These are phyloP conservation scores for Epirrhoe alternata DNA, from an alignment of 2,888 invertebrate species.

Conservation along the genomic window DNA sequence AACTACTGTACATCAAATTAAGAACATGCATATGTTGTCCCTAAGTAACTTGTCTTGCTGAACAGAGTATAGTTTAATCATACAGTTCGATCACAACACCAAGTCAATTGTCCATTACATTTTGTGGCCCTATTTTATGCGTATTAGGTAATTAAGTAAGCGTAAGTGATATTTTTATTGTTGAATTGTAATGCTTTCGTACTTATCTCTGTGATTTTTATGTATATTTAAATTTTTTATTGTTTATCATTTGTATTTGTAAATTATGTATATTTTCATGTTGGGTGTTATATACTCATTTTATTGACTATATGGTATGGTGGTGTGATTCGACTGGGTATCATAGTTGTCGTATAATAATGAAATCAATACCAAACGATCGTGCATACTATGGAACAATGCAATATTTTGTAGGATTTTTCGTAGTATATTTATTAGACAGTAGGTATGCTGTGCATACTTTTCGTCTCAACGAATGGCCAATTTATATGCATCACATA, in stretches of 20 bases:
- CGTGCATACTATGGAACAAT: conserved; percentile 44
- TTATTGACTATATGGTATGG: conserved; percentile 62
- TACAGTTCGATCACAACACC: conserved; percentile 33
- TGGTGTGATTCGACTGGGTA: conserved; percentile 68
- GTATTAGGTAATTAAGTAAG: conserved; percentile 44
- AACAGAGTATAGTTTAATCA: conserved; percentile 5
- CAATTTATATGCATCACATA: conserved; percentile 44
- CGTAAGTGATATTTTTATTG: conserved; percentile 55
- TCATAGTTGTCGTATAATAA: conserved; percentile 49
- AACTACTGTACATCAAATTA: background rate
- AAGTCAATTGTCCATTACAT: conserved; percentile 34
- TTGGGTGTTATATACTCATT: conserved; percentile 9
- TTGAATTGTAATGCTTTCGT: conserved; percentile 50
- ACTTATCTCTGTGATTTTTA: conserved; percentile 43
- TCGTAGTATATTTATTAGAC: conserved; percentile 43
- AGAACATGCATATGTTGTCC: background rate
- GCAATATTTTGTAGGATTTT: conserved; percentile 44
- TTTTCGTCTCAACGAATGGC: conserved; percentile 49
- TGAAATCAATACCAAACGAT: conserved; percentile 45
- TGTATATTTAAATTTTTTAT: conserved; percentile 43
- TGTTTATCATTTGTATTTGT: conserved; percentile 20
- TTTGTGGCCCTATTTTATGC: conserved; percentile 43
- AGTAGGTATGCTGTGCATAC: conserved; percentile 63
- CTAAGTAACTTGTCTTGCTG: background rate
- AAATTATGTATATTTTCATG: conserved; percentile 17